Evolutionary conservation across 1,140 invertebrate genomes (phyloP).

Genomic region (Drosophila ogumai): DNA sequence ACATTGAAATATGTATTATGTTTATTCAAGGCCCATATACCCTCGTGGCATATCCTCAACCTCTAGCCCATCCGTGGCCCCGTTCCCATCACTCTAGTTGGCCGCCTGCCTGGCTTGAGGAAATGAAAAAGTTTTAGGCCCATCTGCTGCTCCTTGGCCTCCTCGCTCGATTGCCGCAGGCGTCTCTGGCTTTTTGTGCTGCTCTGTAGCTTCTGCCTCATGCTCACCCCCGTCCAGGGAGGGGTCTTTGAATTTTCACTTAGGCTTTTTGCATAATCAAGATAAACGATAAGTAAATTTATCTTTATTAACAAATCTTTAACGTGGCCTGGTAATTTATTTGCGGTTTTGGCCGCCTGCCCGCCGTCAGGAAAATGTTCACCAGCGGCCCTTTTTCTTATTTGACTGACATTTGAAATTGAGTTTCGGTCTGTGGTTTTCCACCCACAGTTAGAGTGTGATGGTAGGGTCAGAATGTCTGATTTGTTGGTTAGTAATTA

Average conservation of each 20-base stretch:
- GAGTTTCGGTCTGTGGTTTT: constrained; percentile 47
- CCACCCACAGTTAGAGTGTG: not conserved
- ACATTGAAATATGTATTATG: constrained; percentile 80
- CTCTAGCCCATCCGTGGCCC: constrained; percentile 7
- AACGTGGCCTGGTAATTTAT: constrained; percentile 77
- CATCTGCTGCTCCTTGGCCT: constrained; percentile 53
- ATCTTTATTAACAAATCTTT: constrained; percentile 83
- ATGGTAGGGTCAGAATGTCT: constrained; percentile 19
- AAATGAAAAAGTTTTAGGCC: constrained; percentile 76
- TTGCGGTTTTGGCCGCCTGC: constrained; percentile 58
- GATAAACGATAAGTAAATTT: constrained; percentile 83
- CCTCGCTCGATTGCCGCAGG: constrained; percentile 31
- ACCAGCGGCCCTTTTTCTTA: constrained; percentile 39
- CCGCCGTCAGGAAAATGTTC: constrained; percentile 29
- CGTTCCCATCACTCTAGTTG: constrained; percentile 6
- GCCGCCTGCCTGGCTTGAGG: constrained; percentile 31
- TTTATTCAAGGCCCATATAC: constrained; percentile 61
- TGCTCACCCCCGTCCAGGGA: not conserved
- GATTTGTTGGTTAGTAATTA: constrained; percentile 36
- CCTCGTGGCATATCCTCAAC: not conserved
- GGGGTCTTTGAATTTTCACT: constrained; percentile 77
- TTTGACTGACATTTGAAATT: constrained; percentile 62
- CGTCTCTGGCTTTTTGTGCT: constrained; percentile 46
- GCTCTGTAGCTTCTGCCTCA: not conserved
- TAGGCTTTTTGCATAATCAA: constrained; percentile 82